Percentiles rank a stretch among this genome's conserved stretches.
Conservation (phyloP, 2,113 vertebrate genomes). For the Eulacestoma nigropectus region DNA sequence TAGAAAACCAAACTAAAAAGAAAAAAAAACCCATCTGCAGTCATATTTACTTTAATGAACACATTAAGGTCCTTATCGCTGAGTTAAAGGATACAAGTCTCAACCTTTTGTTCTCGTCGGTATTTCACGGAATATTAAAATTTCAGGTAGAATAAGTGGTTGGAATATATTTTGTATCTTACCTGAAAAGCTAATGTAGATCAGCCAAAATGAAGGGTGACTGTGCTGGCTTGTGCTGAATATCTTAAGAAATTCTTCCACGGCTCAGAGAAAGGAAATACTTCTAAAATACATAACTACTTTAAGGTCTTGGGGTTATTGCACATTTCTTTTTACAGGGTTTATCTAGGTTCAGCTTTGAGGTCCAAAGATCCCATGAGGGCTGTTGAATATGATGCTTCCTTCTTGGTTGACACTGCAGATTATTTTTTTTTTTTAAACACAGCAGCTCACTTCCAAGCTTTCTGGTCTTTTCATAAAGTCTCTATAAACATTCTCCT, state of each 20-base stretch:
- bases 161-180: neutral
- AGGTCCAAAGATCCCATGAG: neutral
- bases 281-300: neutral
- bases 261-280: neutral
- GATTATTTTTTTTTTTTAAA: neutral
- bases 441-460: neutral
- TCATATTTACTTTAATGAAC: neutral
- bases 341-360: neutral
- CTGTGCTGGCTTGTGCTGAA: neutral
- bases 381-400: neutral
- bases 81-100: neutral
- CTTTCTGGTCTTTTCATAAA: neutral
- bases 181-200: neutral
- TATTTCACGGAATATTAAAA: neutral
- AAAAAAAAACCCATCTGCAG: neutral
- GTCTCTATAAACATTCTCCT: neutral
- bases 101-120: neutral
- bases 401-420: neutral
- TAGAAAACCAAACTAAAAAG: neutral
- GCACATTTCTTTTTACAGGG: neutral
- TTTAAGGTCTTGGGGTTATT: neutral
- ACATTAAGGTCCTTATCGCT: neutral
- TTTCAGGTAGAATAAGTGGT: neutral
- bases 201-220: neutral
- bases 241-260: neutral